Conservation (phyloP, 2,797 vertebrate species). For the Champsocephalus gunnari region DNA sequence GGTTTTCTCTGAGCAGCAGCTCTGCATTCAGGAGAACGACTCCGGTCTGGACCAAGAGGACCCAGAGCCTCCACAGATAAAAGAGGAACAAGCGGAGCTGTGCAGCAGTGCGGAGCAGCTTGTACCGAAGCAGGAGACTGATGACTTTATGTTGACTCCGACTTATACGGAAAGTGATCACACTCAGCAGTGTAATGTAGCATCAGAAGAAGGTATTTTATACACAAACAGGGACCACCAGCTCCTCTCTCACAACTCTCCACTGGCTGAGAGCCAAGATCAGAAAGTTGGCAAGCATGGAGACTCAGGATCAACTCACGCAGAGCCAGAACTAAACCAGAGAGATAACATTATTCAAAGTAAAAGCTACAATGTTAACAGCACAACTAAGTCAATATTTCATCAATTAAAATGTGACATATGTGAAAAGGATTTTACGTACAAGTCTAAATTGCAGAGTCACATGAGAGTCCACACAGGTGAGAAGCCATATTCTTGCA, state of each 20-base stretch:
- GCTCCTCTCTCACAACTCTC: background rate
- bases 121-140: too few relatives aligned
- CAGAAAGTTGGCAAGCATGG: background rate
- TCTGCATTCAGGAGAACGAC: background rate
- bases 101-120: too few relatives aligned
- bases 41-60: too few relatives aligned
- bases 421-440: background rate
- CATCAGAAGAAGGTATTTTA: background rate
- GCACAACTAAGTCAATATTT: background rate
- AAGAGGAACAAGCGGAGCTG: too few relatives aligned
- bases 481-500: background rate
- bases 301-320: background rate
- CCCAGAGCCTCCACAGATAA: too few relatives aligned
- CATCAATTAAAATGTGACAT: background rate
- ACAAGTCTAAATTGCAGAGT: background rate
- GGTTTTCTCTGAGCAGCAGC: constrained; percentile 18
- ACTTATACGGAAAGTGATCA: background rate
- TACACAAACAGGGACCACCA: background rate
- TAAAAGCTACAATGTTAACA: background rate
- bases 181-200: background rate
- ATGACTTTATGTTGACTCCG: background rate
- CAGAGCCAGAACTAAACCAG: background rate
- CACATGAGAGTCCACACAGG: constrained; percentile 5
- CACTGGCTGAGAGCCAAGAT: background rate
- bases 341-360: background rate